phyloP scores from a whole-genome alignment of 2,888 invertebrate genomes.

The Halictus quadricinctus region DNA sequence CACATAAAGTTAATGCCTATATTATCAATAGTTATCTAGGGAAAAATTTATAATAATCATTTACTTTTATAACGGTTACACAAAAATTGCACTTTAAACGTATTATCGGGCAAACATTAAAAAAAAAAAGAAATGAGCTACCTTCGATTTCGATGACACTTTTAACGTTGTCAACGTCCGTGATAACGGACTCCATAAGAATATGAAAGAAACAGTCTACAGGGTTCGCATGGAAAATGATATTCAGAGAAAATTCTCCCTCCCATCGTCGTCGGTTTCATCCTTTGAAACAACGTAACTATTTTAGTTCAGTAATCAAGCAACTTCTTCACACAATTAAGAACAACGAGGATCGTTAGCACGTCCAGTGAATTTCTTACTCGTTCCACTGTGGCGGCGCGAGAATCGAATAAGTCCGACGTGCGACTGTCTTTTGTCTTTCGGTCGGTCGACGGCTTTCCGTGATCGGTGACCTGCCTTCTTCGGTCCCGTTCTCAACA shows the following conservation, averaged over 20 bases:
- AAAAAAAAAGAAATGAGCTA: too few relatives aligned
- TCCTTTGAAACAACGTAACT: too few relatives aligned
- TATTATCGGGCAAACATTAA: too few relatives aligned
- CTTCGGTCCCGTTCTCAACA: neutral
- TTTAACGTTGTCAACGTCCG: neutral
- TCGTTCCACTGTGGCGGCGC: neutral
- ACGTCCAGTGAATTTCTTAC: neutral
- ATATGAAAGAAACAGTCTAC: neutral
- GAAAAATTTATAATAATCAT: too few relatives aligned
- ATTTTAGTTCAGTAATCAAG: neutral
- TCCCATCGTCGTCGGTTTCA: too few relatives aligned
- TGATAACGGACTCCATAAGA: neutral
- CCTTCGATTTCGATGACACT: too few relatives aligned
- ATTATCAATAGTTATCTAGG: too few relatives aligned
- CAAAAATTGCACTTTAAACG: too few relatives aligned
- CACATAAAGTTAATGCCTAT: too few relatives aligned
- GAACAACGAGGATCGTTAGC: neutral
- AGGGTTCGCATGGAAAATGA: too few relatives aligned
- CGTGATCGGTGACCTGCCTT: constrained; percentile 3
- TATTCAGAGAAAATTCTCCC: neutral
- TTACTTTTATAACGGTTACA: too few relatives aligned
- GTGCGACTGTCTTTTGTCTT: neutral
- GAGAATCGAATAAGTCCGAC: neutral
- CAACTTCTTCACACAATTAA: neutral
- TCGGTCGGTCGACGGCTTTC: neutral